Percentiles rank a stretch among this genome's conserved stretches.
Conservation (phyloP, 2,797 vertebrate genomes). For the Arnoldichthys spilopterus region DNA sequence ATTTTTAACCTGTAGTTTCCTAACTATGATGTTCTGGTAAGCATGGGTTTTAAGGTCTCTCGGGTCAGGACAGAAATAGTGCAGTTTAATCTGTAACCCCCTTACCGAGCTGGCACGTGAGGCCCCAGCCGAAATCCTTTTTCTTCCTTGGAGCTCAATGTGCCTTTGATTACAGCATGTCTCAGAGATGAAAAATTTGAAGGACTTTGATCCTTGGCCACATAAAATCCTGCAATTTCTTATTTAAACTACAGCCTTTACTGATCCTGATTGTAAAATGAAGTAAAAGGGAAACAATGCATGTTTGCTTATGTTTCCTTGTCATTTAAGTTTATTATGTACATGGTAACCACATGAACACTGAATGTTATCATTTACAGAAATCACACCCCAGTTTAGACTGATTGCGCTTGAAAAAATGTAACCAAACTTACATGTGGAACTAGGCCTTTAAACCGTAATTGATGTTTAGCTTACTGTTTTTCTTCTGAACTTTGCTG, state of each 20-base stretch:
- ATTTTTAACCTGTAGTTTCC: constrained; percentile 20
- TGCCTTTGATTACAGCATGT: constrained; percentile 28
- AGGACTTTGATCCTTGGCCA: constrained; percentile 1
- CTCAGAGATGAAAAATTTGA: constrained; percentile 4
- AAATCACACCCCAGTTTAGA: neutral
- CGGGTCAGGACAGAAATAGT: constrained; percentile 6
- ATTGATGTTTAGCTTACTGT: neutral
- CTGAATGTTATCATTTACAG: neutral
- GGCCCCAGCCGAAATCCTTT: neutral
- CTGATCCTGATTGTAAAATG: neutral
- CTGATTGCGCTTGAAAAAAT: too few species aligned
- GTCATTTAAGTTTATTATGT: too few species aligned
- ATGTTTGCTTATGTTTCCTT: neutral
- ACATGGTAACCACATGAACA: neutral
- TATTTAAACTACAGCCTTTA: neutral
- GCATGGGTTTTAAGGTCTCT: neutral
- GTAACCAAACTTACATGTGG: neutral
- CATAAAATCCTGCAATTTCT: neutral
- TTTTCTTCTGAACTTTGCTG: neutral
- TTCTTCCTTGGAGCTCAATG: neutral
- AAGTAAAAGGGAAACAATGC: neutral
- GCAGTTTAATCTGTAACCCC: constrained; percentile 1
- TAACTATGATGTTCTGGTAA: constrained; percentile 2
- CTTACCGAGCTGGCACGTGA: neutral
- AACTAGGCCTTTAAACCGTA: neutral